Evolutionary conservation across 2,797 vertebrate genomes (phyloP).

Genomic region (Okamejei kenojei): DNA sequence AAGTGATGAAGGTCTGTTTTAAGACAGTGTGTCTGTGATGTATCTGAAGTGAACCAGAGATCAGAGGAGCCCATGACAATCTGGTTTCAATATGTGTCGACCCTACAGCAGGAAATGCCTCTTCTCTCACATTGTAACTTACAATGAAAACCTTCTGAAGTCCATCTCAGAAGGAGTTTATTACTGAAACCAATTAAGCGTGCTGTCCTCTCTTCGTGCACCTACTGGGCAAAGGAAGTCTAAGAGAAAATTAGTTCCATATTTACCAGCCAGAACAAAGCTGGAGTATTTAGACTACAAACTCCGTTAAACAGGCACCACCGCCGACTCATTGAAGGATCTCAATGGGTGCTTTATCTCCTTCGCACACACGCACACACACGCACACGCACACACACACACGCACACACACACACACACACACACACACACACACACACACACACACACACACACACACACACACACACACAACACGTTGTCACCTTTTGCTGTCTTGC

Average conservation of each 20-base stretch:
- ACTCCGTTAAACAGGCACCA: neutral
- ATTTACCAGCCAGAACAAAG: constrained; percentile 11
- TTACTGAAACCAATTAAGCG: constrained; percentile 35
- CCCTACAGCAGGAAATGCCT: constrained; percentile 67
- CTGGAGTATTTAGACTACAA: neutral
- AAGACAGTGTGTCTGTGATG: constrained; percentile 54
- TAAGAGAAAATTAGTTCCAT: constrained; percentile 36
- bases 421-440: neutral
- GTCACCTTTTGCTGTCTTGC: neutral
- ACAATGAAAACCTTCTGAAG: constrained; percentile 64
- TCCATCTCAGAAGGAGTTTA: constrained; percentile 37
- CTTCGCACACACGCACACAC: neutral
- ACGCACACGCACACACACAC: neutral
- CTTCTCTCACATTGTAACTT: constrained; percentile 63
- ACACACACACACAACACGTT: neutral
- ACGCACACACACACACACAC: neutral
- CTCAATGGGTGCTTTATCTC: constrained; percentile 23
- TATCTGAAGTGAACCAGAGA: constrained; percentile 52
- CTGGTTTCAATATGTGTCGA: constrained; percentile 68
- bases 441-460: neutral
- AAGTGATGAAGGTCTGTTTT: constrained; percentile 52
- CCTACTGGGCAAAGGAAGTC: constrained; percentile 35
- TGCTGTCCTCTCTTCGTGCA: constrained; percentile 24
- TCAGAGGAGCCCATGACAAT: constrained; percentile 54
- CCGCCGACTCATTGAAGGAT: neutral